Base-by-base conservation (phyloP, 1,140 invertebrate species). In the Drosophila suzukii region DNA sequence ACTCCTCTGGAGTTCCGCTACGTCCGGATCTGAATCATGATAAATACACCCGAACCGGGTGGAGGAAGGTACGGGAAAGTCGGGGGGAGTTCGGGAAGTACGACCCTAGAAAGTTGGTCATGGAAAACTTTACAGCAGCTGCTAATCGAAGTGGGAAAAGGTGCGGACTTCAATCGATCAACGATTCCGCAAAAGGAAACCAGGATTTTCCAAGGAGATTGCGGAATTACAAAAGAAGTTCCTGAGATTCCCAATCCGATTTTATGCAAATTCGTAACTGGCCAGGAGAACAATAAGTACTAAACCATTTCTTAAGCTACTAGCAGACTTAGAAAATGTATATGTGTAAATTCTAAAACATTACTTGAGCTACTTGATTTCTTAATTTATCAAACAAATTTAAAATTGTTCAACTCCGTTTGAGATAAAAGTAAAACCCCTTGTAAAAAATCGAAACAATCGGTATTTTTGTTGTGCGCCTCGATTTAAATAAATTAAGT, bases 1-100 rank as follows among this genome's bases (percentile, higher is more conserved):
- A 13, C 47, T 30, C 12, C 24, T 49, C 12, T 13, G n/a, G 7
- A 51, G 49, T 51, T 51, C n/a, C 30, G 15, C 49, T 12, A 17
- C 49, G 27, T 10, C 38, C 30, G 59, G 27, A 70, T 20, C 44
- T 72, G 71, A 72, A 71, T 71, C 67, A 72, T 72, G 68, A 72
- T 72, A 71, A 72, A 72, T 58, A 56, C 68, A 72, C 68, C 38
- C n/a, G 41, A 34, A 32, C 17, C 30, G 47, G 47, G 47, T 13
- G 46, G 39, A 38, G 62, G 49, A 55, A 30, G 8, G 38, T 24
- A 20, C 6, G n/a, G 38, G 36, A 32, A 54, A 30, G 15, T 47
- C 5, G 3, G 4, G 43, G 27, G 15, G n/a, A 32, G 47, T 50
- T 4, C 43, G 47, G n/a, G 15, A 30, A 32, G 47, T 50, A 20